phyloP scores from a whole-genome alignment of 2,888 invertebrate species.

The Acanthosoma haemorrhoidale region DNA sequence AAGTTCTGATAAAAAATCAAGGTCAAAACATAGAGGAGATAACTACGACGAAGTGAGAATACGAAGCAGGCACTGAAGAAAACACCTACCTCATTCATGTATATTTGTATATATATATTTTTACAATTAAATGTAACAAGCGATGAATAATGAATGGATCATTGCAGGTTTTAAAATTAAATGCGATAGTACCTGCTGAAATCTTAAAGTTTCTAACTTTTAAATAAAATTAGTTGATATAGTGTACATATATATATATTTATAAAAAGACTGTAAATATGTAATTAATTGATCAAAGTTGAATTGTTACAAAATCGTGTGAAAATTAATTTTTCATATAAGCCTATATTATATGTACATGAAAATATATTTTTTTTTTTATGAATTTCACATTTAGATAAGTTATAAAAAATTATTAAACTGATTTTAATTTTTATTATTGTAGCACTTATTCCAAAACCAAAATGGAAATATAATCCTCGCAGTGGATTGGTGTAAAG shows the following conservation, averaged over 20 bases:
- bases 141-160: too few relatives aligned
- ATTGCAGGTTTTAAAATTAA: constrained; percentile 1
- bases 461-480: too few relatives aligned
- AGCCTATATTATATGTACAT: background rate
- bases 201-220: background rate
- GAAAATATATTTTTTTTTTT: too few relatives aligned
- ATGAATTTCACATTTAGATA: too few relatives aligned
- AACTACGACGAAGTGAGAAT: constrained; percentile 37
- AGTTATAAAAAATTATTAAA: too few relatives aligned
- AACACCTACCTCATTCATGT: background rate
- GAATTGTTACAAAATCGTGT: background rate
- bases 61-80: constrained; percentile 36
- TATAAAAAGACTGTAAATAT: background rate
- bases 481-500: too few relatives aligned
- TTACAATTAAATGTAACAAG: too few relatives aligned
- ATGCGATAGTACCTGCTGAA: background rate
- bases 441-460: too few relatives aligned
- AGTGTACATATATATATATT: constrained; percentile 10
- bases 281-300: background rate
- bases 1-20: constrained; percentile 39
- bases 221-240: constrained; percentile 4
- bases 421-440: too few relatives aligned
- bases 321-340: constrained; percentile 5
- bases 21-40: constrained; percentile 39
- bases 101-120: background rate